A percentile compares a stretch with the other conserved stretches of the same genome.
These are phyloP conservation scores for Australoheros scitulus DNA, from an alignment of 2,113 vertebrate species.

Conservation along the genomic window DNA sequence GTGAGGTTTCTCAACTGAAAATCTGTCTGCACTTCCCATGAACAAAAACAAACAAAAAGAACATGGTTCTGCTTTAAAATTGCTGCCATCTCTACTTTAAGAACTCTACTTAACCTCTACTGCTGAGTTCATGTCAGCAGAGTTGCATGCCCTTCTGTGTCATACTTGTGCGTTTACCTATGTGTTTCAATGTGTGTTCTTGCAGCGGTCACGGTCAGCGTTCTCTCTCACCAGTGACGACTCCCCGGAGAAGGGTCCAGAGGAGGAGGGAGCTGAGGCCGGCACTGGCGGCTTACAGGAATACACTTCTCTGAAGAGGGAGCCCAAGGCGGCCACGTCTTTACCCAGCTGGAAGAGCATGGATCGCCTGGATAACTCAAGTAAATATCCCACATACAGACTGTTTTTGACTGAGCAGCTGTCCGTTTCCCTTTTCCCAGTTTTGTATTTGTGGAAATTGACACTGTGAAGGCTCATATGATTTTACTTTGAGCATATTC, in stretches of 20 bases:
- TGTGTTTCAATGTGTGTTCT: conserved; percentile 21
- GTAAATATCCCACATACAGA: conserved; percentile 73
- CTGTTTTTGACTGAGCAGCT: background rate
- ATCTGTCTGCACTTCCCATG: background rate
- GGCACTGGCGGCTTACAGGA: conserved; percentile 57
- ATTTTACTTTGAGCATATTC: background rate
- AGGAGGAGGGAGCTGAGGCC: conserved; percentile 53
- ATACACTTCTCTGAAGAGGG: conserved; percentile 79
- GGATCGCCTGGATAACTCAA: conserved; percentile 88
- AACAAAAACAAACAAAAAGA: background rate
- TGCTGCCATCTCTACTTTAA: too few relatives aligned
- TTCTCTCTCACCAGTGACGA: conserved; percentile 87
- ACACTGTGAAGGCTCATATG: background rate
- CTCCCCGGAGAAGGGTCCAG: conserved; percentile 72
- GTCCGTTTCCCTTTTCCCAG: background rate
- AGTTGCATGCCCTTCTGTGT: background rate
- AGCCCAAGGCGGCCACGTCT: conserved; percentile 72
- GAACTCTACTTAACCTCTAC: background rate
- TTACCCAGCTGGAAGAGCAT: conserved; percentile 88
- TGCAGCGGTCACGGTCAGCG: conserved; percentile 86
- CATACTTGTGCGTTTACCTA: background rate
- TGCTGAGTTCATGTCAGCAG: background rate
- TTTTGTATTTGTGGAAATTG: background rate
- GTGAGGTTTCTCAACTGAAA: background rate
- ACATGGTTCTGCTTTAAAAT: too few relatives aligned